A percentile compares a stretch with the other conserved stretches of the same genome.
Evolutionary conservation across 2,888 invertebrate genomes (phyloP).

Genomic region (Tubulanus polymorphus): DNA sequence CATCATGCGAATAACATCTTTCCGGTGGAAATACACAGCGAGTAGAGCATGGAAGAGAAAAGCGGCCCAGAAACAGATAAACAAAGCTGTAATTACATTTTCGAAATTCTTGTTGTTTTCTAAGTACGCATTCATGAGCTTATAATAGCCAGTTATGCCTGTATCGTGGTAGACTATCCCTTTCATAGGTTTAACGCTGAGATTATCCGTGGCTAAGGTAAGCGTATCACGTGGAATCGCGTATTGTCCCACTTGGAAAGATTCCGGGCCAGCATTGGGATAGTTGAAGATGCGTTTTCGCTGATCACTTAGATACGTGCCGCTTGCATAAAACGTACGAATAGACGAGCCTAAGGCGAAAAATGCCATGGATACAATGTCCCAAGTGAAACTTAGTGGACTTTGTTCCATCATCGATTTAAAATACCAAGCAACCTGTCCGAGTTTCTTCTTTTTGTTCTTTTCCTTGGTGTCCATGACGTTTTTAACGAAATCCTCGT

Average conservation of each 20-base stretch:
- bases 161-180: constrained; percentile 1
- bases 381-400: constrained; percentile 3
- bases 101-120: constrained; percentile 1
- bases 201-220: constrained; percentile 1
- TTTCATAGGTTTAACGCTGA: neutral
- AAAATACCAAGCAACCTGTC: neutral
- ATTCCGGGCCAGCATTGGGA: neutral
- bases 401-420: constrained; percentile 1
- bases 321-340: neutral
- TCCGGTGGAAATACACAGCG: neutral
- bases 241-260: neutral
- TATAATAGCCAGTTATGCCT: neutral
- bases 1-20: neutral
- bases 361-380: neutral
- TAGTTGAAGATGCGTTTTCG: constrained; percentile 1
- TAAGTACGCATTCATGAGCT: neutral
- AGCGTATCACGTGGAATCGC: neutral
- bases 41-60: neutral
- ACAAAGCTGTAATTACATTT: neutral
- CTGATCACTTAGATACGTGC: neutral
- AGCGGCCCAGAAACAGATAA: constrained; percentile 1
- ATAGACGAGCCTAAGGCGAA: constrained; percentile 3
- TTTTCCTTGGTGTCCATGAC: neutral
- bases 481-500: constrained; percentile 1
- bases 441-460: neutral